Evolutionary conservation across 2,797 vertebrate species (phyloP).

Genomic region (Rhabdophis nuchalis): DNA sequence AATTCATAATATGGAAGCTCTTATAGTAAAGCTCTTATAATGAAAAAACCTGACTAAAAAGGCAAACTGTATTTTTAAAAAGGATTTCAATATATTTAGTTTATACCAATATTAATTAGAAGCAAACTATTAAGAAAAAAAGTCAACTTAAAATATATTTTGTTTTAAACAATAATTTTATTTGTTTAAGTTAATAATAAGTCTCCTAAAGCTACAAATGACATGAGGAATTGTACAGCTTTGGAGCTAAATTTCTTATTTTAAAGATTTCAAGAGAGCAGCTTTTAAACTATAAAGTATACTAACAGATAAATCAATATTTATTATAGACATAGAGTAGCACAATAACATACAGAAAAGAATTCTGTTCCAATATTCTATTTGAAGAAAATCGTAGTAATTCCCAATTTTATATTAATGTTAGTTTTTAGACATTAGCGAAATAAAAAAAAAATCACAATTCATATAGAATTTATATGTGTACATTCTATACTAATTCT

Average conservation of each 20-base stretch:
- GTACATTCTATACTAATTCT: neutral
- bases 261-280: constrained; percentile 29
- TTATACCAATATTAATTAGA: neutral
- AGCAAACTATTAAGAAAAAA: neutral
- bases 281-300: constrained; percentile 49
- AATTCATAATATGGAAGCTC: neutral
- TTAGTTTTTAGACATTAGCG: constrained; percentile 56
- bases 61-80: neutral
- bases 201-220: constrained; percentile 42
- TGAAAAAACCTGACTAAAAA: fast-evolving
- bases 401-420: constrained; percentile 61
- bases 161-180: constrained; percentile 51
- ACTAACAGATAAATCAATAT: constrained; percentile 46
- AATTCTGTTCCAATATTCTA: constrained; percentile 14
- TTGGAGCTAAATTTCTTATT: constrained; percentile 44
- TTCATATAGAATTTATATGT: neutral
- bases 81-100: neutral
- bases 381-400: constrained; percentile 33
- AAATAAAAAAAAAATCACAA: neutral
- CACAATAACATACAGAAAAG: neutral
- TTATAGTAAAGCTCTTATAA: fast-evolving
- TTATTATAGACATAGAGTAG: neutral
- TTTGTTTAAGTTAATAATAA: constrained; percentile 35
- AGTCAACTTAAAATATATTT: constrained; percentile 32
- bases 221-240: constrained; percentile 45